A percentile compares a stretch with the other conserved stretches of the same genome.
Conservation (phyloP, 2,797 vertebrate genomes). For the Florisuga fusca region DNA sequence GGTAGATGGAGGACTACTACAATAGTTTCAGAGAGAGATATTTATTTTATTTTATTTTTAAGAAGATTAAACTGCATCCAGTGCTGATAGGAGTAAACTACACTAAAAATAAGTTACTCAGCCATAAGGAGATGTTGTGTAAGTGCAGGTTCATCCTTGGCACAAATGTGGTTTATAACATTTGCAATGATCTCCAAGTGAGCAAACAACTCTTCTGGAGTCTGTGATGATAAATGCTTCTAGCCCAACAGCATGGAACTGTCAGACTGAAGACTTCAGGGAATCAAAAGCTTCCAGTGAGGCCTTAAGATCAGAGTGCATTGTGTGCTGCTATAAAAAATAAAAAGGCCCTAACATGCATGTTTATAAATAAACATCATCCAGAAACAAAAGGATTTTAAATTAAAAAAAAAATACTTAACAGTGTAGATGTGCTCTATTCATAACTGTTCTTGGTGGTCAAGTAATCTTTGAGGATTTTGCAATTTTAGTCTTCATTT, state of each 20-base stretch:
- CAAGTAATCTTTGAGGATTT: not conserved
- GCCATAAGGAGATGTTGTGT: not conserved
- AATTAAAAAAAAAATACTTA: not conserved
- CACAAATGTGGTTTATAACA: not conserved
- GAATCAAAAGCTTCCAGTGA: not conserved
- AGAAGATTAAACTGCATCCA: not conserved
- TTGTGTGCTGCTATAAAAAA: not conserved
- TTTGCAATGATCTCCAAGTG: conserved; percentile 2
- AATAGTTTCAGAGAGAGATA: not conserved
- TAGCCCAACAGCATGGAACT: not conserved
- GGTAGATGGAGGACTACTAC: not conserved
- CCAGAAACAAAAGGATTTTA: not conserved
- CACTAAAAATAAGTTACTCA: not conserved
- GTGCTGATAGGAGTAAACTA: not conserved
- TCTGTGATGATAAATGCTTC: not conserved
- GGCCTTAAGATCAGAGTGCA: not conserved
- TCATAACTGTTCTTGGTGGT: not conserved
- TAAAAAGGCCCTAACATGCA: fast-evolving
- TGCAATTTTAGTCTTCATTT: not conserved
- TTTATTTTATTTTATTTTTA: too few relatives aligned
- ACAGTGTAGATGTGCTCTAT: not conserved
- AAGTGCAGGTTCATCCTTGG: not conserved
- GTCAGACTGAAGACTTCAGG: not conserved
- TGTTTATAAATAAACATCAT: not conserved
- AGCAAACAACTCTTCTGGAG: not conserved